phyloP scores from a whole-genome alignment of 2,888 invertebrate species.

The Gibbula magus region DNA sequence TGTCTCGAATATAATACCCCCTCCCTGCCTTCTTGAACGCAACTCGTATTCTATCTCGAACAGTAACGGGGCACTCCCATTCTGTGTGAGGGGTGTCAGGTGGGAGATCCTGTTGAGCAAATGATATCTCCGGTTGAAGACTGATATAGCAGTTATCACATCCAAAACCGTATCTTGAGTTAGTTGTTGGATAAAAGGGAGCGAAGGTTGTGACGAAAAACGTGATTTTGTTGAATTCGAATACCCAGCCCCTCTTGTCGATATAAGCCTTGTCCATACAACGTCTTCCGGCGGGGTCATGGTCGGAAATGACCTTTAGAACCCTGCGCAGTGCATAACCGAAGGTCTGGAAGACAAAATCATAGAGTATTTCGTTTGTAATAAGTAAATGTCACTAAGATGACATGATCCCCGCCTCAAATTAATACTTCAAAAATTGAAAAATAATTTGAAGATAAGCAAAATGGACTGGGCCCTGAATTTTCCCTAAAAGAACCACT shows the following conservation, averaged over 20 bases:
- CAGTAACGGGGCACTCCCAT: constrained; percentile 63
- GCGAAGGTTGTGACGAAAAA: constrained; percentile 71
- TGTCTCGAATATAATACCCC: constrained; percentile 56
- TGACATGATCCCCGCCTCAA: no score
- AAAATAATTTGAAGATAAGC: no score
- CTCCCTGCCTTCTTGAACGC: constrained; percentile 65
- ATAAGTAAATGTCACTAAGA: no score
- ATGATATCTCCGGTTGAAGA: constrained; percentile 70
- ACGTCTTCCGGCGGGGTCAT: constrained; percentile 50
- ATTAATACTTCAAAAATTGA: no score
- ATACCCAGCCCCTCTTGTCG: constrained; percentile 64
- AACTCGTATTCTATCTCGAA: constrained; percentile 64
- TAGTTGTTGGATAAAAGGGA: constrained; percentile 63
- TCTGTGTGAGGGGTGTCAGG: constrained; percentile 63
- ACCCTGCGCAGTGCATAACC: constrained; percentile 55
- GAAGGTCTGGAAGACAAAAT: constrained; percentile 55
- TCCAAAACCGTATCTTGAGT: constrained; percentile 61
- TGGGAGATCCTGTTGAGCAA: constrained; percentile 67
- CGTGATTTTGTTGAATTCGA: constrained; percentile 64
- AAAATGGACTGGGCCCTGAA: no score
- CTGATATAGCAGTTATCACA: constrained; percentile 61
- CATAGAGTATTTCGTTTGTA: background rate
- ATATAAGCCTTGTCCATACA: constrained; percentile 64
- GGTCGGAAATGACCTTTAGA: constrained; percentile 54
- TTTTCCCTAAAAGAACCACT: no score